Conservation (phyloP, 1,140 invertebrate species). For the Galendromus occidentalis region DNA sequence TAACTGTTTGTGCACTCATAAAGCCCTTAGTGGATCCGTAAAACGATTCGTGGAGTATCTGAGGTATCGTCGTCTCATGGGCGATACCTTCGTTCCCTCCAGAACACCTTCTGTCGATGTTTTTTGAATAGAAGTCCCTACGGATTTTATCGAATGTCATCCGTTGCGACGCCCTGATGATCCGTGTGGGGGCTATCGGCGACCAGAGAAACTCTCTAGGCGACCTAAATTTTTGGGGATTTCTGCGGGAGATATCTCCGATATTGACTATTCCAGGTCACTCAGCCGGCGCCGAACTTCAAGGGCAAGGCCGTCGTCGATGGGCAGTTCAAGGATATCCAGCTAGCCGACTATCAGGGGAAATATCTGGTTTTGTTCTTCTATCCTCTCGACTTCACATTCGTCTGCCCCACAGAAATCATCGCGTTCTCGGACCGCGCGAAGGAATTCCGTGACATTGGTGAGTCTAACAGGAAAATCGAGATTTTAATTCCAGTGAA, state of each 20-base stretch:
- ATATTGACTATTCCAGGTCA: constrained; percentile 17
- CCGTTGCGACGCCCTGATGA: neutral
- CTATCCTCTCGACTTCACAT: constrained; percentile 48
- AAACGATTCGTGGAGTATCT: neutral
- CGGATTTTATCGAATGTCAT: neutral
- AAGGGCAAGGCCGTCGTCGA: constrained; percentile 37
- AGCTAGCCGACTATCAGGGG: constrained; percentile 35
- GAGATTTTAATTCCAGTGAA: no score
- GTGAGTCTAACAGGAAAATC: neutral
- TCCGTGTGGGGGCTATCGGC: neutral
- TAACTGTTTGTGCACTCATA: neutral
- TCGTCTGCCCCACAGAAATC: constrained; percentile 78
- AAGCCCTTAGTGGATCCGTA: neutral
- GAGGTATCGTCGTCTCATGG: neutral
- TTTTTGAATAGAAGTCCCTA: neutral
- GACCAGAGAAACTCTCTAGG: neutral
- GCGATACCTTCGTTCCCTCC: neutral
- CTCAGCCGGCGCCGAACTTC: constrained; percentile 34
- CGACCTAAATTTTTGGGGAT: neutral
- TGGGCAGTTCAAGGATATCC: constrained; percentile 37
- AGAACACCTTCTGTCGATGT: neutral
- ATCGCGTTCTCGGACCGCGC: constrained; percentile 60
- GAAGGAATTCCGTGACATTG: constrained; percentile 44
- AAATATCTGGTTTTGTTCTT: constrained; percentile 44
- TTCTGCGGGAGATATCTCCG: neutral